These are phyloP conservation scores for Athalia rosae DNA, from an alignment of 2,888 invertebrate genomes.

Conservation along the genomic window DNA sequence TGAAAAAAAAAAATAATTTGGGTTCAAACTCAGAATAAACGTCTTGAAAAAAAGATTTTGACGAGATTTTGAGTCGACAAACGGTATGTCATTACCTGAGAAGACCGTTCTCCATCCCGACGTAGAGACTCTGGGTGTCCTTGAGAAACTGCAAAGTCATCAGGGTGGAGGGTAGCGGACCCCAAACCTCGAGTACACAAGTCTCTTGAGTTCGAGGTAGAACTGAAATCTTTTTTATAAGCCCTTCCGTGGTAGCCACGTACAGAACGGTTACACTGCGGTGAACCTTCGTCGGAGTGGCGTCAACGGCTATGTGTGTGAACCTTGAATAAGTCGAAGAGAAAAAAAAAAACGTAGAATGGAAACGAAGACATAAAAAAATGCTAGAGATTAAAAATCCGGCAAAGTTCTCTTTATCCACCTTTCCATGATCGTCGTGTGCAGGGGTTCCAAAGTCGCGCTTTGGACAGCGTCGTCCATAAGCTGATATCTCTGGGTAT, in stretches of 20 bases:
- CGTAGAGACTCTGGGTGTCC: slow-evolving; percentile 79
- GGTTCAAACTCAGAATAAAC: slow-evolving; percentile 61
- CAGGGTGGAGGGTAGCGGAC: slow-evolving; percentile 77
- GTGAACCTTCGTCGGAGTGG: slow-evolving; percentile 82
- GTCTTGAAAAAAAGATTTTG: slow-evolving; percentile 17
- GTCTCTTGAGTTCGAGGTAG: slow-evolving; percentile 82
- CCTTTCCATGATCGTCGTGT: slow-evolving; percentile 82
- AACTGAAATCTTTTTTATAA: slow-evolving; percentile 87
- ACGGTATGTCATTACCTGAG: slow-evolving; percentile 56
- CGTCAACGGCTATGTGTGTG: slow-evolving; percentile 88
- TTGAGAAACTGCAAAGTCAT: slow-evolving; percentile 85
- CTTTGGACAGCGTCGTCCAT: slow-evolving; percentile 93
- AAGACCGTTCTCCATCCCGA: slow-evolving; percentile 66
- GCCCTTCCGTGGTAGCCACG: slow-evolving; percentile 84
- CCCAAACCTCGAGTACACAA: slow-evolving; percentile 91
- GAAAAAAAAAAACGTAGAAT: background rate
- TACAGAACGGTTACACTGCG: slow-evolving; percentile 86
- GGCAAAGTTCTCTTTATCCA: slow-evolving; percentile 26
- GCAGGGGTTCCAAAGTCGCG: slow-evolving; percentile 81
- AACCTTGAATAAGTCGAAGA: slow-evolving; percentile 69
- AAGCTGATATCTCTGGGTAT: slow-evolving; percentile 86
- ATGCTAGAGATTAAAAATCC: background rate
- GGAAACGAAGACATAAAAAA: background rate
- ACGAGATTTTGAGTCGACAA: background rate
- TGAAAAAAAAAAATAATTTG: slow-evolving; percentile 3